These are phyloP conservation scores for Luidia sarsii DNA, from an alignment of 53 echinoderm and acorn worm genomes.

Conservation along the genomic window DNA sequence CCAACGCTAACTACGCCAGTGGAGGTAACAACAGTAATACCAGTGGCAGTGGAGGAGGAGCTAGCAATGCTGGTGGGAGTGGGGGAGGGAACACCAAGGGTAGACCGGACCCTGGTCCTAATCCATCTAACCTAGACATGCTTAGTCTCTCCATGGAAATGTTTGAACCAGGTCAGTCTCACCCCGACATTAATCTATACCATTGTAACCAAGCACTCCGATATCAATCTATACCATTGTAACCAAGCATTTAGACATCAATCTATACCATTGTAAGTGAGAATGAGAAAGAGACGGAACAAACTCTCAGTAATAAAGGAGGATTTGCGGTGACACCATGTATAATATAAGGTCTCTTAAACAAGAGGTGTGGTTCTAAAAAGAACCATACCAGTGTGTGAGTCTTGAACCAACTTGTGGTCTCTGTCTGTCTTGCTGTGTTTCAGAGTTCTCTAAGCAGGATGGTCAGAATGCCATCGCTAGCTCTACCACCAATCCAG, in stretches of 20 bases:
- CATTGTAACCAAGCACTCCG: too few relatives aligned
- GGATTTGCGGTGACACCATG: too few relatives aligned
- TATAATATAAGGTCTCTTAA: too few relatives aligned
- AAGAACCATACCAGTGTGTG: too few relatives aligned
- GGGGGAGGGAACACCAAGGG: conserved; percentile 8
- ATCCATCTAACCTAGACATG: conserved; percentile 65
- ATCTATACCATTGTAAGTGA: too few relatives aligned
- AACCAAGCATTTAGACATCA: too few relatives aligned
- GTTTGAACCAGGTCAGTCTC: conserved; percentile 63
- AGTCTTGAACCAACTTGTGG: too few relatives aligned
- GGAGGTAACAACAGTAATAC: neutral
- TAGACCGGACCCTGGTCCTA: neutral
- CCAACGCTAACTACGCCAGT: conserved; percentile 23
- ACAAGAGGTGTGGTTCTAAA: too few relatives aligned
- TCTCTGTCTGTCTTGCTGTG: neutral
- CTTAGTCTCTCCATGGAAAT: conserved; percentile 76
- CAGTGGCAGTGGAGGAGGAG: conserved; percentile 29
- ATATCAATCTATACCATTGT: too few relatives aligned
- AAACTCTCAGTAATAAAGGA: too few relatives aligned
- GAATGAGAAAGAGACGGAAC: too few relatives aligned
- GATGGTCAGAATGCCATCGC: conserved; percentile 45
- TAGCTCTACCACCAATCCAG: conserved; percentile 54
- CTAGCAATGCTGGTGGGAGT: conserved; percentile 44
- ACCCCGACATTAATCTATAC: neutral
- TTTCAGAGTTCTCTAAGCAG: conserved; percentile 24